These are phyloP conservation scores for Pungitius pungitius DNA, from an alignment of 2,113 vertebrate species.

Conservation along the genomic window DNA sequence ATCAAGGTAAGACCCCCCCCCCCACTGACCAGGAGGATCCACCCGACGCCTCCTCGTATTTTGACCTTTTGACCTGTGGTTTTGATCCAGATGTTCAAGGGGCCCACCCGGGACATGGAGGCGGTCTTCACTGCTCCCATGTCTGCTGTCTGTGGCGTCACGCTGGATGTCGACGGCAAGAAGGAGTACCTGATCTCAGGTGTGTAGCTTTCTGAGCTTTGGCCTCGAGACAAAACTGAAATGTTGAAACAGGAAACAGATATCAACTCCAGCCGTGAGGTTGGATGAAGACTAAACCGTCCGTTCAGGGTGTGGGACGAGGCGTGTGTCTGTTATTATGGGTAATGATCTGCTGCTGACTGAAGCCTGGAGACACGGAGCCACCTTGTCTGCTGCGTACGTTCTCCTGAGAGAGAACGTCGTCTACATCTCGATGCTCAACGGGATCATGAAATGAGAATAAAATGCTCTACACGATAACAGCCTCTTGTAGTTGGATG, in stretches of 20 bases:
- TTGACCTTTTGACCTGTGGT: slow-evolving; percentile 22
- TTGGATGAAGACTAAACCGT: slow-evolving; percentile 27
- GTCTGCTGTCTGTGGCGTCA: slow-evolving; percentile 93
- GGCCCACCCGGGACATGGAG: slow-evolving; percentile 91
- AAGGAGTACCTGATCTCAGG: slow-evolving; percentile 98
- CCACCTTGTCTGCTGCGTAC: slow-evolving; percentile 44
- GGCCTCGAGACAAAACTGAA: neutral
- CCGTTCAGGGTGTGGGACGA: slow-evolving; percentile 23
- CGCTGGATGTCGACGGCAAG: slow-evolving; percentile 91
- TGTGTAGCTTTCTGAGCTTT: slow-evolving; percentile 52
- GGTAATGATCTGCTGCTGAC: slow-evolving; percentile 60
- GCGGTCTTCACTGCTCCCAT: slow-evolving; percentile 92
- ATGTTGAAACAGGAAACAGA: slow-evolving; percentile 20
- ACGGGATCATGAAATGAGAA: slow-evolving; percentile 3
- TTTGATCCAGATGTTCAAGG: slow-evolving; percentile 93
- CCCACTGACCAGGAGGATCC: neutral
- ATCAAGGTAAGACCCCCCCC: slow-evolving; percentile 85
- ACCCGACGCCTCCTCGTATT: neutral
- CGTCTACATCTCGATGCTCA: neutral
- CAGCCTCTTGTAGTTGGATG: neutral
- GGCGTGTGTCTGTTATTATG: slow-evolving; percentile 68
- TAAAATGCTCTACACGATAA: neutral
- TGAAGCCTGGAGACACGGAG: slow-evolving; percentile 61
- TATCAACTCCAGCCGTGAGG: slow-evolving; percentile 26
- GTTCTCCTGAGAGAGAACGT: neutral